phyloP scores from a whole-genome alignment of 2,797 vertebrate genomes.

The Heterohyrax brucei region DNA sequence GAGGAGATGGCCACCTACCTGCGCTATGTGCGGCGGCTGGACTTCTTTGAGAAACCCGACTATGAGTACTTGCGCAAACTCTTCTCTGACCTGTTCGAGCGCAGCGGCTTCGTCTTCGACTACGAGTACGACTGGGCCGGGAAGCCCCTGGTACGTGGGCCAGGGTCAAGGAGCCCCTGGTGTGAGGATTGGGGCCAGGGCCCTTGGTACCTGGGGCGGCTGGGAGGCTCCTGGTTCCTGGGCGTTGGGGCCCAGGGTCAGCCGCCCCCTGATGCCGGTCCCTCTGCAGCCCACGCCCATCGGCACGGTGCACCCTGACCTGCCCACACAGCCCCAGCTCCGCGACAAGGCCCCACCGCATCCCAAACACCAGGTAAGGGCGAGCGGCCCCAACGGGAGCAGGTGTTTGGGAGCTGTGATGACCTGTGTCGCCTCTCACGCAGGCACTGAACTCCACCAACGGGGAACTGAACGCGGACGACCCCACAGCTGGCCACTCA shows the following conservation, averaged over 20 bases:
- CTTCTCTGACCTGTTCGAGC: conserved; percentile 98
- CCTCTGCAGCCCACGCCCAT: conserved; percentile 96
- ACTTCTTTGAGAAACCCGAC: conserved; percentile 99
- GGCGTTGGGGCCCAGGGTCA: background rate
- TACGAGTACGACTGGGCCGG: conserved; percentile 99
- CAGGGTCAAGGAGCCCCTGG: conserved; percentile 98
- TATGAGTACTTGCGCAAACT: conserved; percentile 98
- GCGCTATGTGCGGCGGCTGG: conserved; percentile 97
- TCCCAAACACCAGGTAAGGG: conserved; percentile 97
- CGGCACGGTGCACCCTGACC: conserved; percentile 96
- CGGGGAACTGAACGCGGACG: conserved; percentile 98
- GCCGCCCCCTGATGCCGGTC: background rate
- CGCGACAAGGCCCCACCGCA: conserved; percentile 97
- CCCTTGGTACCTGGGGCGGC: conserved; percentile 94
- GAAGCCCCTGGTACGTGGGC: conserved; percentile 95
- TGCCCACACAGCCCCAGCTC: conserved; percentile 94
- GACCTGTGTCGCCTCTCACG: rapidly evolving
- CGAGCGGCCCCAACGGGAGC: rapidly evolving
- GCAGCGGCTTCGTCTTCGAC: conserved; percentile 97
- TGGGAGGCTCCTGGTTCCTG: conserved; percentile 68
- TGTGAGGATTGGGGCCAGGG: conserved; percentile 95
- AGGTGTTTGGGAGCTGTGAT: rapidly evolving
- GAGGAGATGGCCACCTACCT: conserved; percentile 99
- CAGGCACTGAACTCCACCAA: conserved; percentile 99
- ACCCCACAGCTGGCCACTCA: conserved; percentile 98